Percentiles rank a stretch among this genome's conserved stretches.
Evolutionary conservation across 2,113 vertebrate genomes (phyloP).

Genomic region (Salvelinus sp.): DNA sequence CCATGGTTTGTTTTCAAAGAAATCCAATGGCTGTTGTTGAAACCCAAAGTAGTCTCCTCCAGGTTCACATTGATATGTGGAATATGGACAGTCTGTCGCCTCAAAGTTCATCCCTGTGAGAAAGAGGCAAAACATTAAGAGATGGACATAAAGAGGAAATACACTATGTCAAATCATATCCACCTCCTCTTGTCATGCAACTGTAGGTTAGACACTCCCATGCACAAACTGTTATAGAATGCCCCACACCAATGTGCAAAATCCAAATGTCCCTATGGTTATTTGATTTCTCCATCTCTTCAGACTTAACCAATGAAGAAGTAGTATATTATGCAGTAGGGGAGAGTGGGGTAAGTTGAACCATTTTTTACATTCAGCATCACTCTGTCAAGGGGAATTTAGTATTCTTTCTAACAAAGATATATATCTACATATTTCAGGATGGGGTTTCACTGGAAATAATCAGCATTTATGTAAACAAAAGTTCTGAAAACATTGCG

Average conservation of each 20-base stretch:
- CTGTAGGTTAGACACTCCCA: conserved; percentile 6
- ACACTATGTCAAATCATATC: neutral
- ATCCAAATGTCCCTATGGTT: neutral
- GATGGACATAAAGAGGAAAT: neutral
- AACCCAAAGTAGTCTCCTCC: conserved; percentile 76
- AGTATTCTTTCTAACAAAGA: no score
- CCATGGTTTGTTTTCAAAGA: conserved; percentile 81
- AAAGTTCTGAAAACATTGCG: no score
- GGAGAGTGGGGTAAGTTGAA: no score
- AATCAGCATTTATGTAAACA: no score
- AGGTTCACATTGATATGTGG: conserved; percentile 60
- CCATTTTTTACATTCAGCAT: no score
- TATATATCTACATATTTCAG: no score
- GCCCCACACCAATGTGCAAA: neutral
- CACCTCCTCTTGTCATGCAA: conserved; percentile 31
- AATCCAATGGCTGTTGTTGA: conserved; percentile 45
- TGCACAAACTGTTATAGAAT: conserved; percentile 30
- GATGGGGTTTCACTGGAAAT: no score
- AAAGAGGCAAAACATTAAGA: conserved; percentile 45
- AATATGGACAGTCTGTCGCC: conserved; percentile 62
- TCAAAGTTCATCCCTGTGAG: conserved; percentile 95
- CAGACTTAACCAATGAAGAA: neutral
- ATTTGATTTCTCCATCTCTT: neutral
- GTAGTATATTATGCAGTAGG: neutral
- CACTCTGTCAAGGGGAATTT: no score